Conservation (phyloP, 2,888 invertebrate genomes). For the Gandaritis pyraliata region DNA sequence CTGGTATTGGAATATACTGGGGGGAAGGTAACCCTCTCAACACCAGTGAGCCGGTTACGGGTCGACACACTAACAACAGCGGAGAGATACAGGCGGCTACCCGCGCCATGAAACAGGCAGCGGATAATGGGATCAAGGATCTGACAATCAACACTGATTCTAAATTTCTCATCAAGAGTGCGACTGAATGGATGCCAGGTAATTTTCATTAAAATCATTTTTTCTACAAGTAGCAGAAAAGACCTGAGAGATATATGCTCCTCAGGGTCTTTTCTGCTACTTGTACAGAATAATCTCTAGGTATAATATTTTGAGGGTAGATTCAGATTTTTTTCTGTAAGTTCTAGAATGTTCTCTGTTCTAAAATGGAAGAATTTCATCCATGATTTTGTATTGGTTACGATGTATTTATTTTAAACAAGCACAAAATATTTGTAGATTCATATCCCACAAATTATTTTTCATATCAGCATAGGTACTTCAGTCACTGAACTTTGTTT, state of each 20-base stretch:
- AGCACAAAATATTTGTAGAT: too few species aligned
- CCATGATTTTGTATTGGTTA: too few species aligned
- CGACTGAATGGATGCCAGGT: constrained; percentile 93
- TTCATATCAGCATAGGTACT: too few species aligned
- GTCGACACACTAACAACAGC: constrained; percentile 96
- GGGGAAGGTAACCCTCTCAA: constrained; percentile 90
- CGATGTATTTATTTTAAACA: too few species aligned
- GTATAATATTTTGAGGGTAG: neutral
- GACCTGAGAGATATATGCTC: too few species aligned
- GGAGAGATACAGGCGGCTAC: constrained; percentile 97
- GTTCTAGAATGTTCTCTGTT: too few species aligned
- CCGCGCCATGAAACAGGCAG: constrained; percentile 89
- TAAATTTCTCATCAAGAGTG: constrained; percentile 92
- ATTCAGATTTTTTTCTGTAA: neutral
- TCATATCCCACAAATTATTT: too few species aligned
- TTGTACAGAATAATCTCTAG: too few species aligned
- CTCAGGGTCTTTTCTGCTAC: too few species aligned
- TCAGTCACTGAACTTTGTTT: too few species aligned
- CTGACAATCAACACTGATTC: constrained; percentile 95
- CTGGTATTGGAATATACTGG: constrained; percentile 98
- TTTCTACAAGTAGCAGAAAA: too few species aligned
- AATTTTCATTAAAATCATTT: constrained; percentile 30
- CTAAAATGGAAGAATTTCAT: neutral
- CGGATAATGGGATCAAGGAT: constrained; percentile 86
- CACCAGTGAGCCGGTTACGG: constrained; percentile 89